phyloP scores from a whole-genome alignment of 2,113 vertebrate species.

The Epinephelus lanceolatus region DNA sequence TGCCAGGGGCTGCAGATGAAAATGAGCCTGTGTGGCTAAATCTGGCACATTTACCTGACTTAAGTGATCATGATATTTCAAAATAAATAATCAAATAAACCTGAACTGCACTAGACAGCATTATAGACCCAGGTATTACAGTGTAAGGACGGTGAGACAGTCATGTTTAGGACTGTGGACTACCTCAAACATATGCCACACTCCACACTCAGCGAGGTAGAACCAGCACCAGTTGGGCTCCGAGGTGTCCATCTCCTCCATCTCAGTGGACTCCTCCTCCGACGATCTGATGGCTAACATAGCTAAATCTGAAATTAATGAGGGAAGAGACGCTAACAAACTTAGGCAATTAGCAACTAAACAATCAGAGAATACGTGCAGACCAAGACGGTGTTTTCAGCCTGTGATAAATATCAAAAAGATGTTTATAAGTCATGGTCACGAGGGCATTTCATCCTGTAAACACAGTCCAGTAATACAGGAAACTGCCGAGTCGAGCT shows the following conservation, averaged over 20 bases:
- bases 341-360: conserved; percentile 5
- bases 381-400: neutral
- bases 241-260: conserved; percentile 95
- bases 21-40: too few relatives aligned
- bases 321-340: conserved; percentile 19
- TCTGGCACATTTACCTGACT: too few relatives aligned
- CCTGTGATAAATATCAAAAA: conserved; percentile 14
- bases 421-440: conserved; percentile 33
- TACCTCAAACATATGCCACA: conserved; percentile 99
- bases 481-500: conserved; percentile 42
- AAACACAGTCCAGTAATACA: conserved; percentile 45
- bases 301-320: conserved; percentile 68
- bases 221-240: conserved; percentile 97
- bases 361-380: neutral
- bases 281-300: conserved; percentile 79
- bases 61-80: too few relatives aligned
- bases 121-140: too few relatives aligned
- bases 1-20: too few relatives aligned
- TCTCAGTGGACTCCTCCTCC: conserved; percentile 80
- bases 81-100: too few relatives aligned
- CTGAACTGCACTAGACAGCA: too few relatives aligned
- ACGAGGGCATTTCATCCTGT: conserved; percentile 25
- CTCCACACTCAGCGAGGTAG: conserved; percentile 96
- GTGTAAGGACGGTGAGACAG: too few relatives aligned
- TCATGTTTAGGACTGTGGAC: neutral